Conservation (phyloP, 2,888 invertebrate species). For the Drosophila hamatofila region DNA sequence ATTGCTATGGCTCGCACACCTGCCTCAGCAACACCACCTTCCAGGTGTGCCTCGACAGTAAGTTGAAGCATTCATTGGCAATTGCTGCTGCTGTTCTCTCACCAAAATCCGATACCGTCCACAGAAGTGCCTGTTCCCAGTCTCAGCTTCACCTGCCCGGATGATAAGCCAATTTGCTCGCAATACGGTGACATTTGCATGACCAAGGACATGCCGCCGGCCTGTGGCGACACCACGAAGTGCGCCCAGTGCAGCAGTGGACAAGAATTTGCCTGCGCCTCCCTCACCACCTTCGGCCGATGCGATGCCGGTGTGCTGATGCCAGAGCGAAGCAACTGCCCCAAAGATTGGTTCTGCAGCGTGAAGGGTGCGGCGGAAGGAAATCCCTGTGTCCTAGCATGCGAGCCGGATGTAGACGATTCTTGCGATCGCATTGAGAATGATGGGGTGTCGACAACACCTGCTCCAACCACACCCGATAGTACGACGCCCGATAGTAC, state of each 20-base stretch:
- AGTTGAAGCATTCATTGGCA: constrained; percentile 5
- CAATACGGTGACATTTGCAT: constrained; percentile 46
- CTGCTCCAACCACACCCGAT: neutral
- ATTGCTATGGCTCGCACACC: constrained; percentile 62
- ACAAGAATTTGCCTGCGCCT: constrained; percentile 63
- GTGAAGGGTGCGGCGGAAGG: neutral
- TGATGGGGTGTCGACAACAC: neutral
- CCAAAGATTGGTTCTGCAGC: constrained; percentile 54
- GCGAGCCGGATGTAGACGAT: constrained; percentile 18
- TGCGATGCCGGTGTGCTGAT: constrained; percentile 41
- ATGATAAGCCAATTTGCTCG: constrained; percentile 62
- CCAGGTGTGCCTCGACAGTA: constrained; percentile 67
- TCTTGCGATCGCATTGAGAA: constrained; percentile 61
- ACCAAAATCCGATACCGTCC: neutral
- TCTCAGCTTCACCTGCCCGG: constrained; percentile 61
- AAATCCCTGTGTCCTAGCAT: constrained; percentile 60
- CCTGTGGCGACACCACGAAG: constrained; percentile 61
- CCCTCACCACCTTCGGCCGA: constrained; percentile 60
- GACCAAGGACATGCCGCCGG: neutral
- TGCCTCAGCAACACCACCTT: constrained; percentile 62
- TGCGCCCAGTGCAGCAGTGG: constrained; percentile 58
- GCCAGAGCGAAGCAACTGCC: constrained; percentile 44
- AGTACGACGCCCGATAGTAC: neutral
- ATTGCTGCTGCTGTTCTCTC: neutral
- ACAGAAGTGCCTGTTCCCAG: constrained; percentile 46